Evolutionary conservation across 2,113 vertebrate genomes (phyloP).

Genomic region (Vanacampus margaritifer): DNA sequence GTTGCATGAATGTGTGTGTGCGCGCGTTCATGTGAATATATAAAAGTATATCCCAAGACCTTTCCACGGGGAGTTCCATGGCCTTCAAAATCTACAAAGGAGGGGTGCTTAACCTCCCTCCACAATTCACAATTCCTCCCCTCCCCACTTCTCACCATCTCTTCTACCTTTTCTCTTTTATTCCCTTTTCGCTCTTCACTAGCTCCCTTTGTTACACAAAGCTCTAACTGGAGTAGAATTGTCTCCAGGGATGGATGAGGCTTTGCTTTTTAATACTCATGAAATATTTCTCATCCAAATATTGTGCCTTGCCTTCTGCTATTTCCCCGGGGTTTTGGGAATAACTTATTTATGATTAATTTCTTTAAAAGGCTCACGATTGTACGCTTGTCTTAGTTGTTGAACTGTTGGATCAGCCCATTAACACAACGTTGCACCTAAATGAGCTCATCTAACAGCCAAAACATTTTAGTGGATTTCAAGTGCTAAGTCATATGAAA

Average conservation of each 20-base stretch:
- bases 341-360: slow-evolving; percentile 3
- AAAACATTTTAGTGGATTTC: neutral
- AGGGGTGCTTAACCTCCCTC: slow-evolving; percentile 52
- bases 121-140: slow-evolving; percentile 8
- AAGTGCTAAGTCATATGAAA: neutral
- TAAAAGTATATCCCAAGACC: slow-evolving; percentile 36
- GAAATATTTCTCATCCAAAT: slow-evolving; percentile 5
- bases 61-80: slow-evolving; percentile 50
- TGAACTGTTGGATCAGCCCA: neutral
- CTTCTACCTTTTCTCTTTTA: slow-evolving; percentile 18
- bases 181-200: slow-evolving; percentile 18
- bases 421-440: neutral
- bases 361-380: neutral
- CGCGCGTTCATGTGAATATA: slow-evolving; percentile 27
- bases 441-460: neutral
- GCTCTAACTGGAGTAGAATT: slow-evolving; percentile 13
- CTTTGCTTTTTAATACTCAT: slow-evolving; percentile 14
- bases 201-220: slow-evolving; percentile 22
- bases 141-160: slow-evolving; percentile 14
- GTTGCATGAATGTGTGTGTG: slow-evolving; percentile 25
- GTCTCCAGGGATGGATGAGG: slow-evolving; percentile 17
- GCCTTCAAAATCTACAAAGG: slow-evolving; percentile 42
- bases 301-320: neutral
- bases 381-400: neutral
- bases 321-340: neutral